Conservation (phyloP, 2,797 vertebrate species). For the Acanthiza pusilla region DNA sequence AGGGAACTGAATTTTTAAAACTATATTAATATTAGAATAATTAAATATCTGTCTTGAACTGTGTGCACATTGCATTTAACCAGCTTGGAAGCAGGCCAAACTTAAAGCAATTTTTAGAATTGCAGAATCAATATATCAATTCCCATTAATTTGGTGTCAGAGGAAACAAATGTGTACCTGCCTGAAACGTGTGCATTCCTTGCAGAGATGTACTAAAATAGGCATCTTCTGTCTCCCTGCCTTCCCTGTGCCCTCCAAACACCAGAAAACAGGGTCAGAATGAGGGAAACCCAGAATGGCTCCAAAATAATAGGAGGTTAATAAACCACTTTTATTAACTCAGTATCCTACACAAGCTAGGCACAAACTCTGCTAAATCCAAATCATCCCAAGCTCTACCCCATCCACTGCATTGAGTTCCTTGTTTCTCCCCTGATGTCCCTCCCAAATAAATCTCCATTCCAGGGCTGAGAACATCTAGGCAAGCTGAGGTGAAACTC, state of each 20-base stretch:
- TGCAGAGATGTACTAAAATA: not conserved
- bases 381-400: not conserved
- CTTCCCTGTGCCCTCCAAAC: not conserved
- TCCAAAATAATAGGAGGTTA: not conserved
- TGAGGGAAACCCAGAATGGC: not conserved
- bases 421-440: not conserved
- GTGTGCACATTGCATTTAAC: not conserved
- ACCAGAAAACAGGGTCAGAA: not conserved
- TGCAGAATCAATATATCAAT: slow-evolving; percentile 18
- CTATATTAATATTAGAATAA: not conserved
- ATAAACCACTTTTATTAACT: not conserved
- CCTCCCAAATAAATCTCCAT: not conserved
- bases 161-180: slow-evolving; percentile 33
- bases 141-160: slow-evolving; percentile 12
- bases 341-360: not conserved
- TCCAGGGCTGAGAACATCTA: not conserved
- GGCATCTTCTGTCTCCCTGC: not conserved
- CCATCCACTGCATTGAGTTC: not conserved
- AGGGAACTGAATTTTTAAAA: not conserved
- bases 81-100: slow-evolving; percentile 4
- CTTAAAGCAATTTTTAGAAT: not conserved
- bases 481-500: not conserved
- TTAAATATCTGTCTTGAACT: not conserved
- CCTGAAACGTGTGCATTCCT: not conserved
- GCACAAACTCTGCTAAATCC: not conserved